Percentiles rank a stretch among this genome's conserved stretches.
phyloP scores from a whole-genome alignment of 2,888 invertebrate species.

The Choristoneura rosaceana region DNA sequence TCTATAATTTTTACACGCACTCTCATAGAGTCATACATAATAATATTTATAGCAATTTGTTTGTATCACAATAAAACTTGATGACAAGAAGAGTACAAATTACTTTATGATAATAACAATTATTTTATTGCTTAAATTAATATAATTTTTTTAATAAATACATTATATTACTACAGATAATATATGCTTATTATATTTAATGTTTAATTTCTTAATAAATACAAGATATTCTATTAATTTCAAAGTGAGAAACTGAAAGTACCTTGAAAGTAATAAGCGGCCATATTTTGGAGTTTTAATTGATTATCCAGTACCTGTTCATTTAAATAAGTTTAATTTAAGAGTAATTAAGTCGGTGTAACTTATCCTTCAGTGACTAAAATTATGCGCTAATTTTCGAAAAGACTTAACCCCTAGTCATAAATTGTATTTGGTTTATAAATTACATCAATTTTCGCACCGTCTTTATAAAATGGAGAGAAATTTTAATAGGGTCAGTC shows the following conservation, averaged over 20 bases:
- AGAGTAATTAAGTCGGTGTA: slow-evolving; percentile 24
- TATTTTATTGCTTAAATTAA: slow-evolving; percentile 13
- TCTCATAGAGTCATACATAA: not conserved
- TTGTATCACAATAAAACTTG: slow-evolving; percentile 19
- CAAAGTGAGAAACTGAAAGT: slow-evolving; percentile 15
- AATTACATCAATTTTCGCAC: slow-evolving; percentile 3
- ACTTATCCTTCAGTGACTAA: slow-evolving; percentile 34
- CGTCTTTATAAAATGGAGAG: not conserved
- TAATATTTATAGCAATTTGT: not conserved
- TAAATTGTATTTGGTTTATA: slow-evolving; percentile 46
- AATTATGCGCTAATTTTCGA: slow-evolving; percentile 39
- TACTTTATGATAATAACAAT: slow-evolving; percentile 17
- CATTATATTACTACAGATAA: slow-evolving; percentile 4
- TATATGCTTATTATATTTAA: slow-evolving; percentile 12
- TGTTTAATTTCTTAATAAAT: slow-evolving; percentile 18
- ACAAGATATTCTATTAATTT: slow-evolving; percentile 13
- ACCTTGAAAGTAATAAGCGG: slow-evolving; percentile 50
- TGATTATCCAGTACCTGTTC: slow-evolving; percentile 32
- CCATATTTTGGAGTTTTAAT: slow-evolving; percentile 58
- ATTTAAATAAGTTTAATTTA: slow-evolving; percentile 14
- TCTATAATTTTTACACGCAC: not conserved
- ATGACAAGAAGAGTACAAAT: slow-evolving; percentile 31
- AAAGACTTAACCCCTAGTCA: slow-evolving; percentile 70
- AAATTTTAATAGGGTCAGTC: not conserved
- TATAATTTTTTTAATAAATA: slow-evolving; percentile 17